These are phyloP conservation scores for Leuciscus waleckii DNA, from an alignment of 2,797 vertebrate genomes.

Conservation along the genomic window DNA sequence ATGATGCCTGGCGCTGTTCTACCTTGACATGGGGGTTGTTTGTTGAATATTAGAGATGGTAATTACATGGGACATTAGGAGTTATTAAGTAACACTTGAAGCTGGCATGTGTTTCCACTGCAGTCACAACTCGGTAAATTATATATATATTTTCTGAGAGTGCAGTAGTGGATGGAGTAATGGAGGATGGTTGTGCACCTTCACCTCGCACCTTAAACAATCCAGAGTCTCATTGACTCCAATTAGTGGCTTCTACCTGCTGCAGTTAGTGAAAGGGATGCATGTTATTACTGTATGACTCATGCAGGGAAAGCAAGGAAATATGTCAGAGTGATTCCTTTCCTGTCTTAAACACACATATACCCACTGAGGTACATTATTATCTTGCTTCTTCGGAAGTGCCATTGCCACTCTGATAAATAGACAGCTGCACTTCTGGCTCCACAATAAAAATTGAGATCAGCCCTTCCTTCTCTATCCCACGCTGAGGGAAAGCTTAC, in stretches of 20 bases:
- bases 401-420: slow-evolving; percentile 31
- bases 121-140: slow-evolving; percentile 43
- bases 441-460: slow-evolving; percentile 42
- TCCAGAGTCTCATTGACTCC: slow-evolving; percentile 58
- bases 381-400: slow-evolving; percentile 31
- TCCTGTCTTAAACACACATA: slow-evolving; percentile 43
- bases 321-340: slow-evolving; percentile 36
- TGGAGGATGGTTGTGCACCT: slow-evolving; percentile 36
- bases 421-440: slow-evolving; percentile 32
- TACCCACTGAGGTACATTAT: slow-evolving; percentile 31
- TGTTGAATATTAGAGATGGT: slow-evolving; percentile 24
- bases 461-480: slow-evolving; percentile 41
- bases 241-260: slow-evolving; percentile 66
- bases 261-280: slow-evolving; percentile 57
- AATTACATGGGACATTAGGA: slow-evolving; percentile 38
- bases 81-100: slow-evolving; percentile 46
- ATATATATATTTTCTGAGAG: neutral
- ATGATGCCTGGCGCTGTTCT: neutral
- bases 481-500: slow-evolving; percentile 48
- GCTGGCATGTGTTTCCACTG: slow-evolving; percentile 39
- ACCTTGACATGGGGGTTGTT: slow-evolving; percentile 13
- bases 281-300: slow-evolving; percentile 63
- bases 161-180: slow-evolving; percentile 14
- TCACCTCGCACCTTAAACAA: slow-evolving; percentile 57
- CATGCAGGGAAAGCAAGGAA: slow-evolving; percentile 51